Evolutionary conservation across 2,797 vertebrate species (phyloP), one percentile per base, ranked within the genome.

Genomic region (Emys orbicularis): DNA sequence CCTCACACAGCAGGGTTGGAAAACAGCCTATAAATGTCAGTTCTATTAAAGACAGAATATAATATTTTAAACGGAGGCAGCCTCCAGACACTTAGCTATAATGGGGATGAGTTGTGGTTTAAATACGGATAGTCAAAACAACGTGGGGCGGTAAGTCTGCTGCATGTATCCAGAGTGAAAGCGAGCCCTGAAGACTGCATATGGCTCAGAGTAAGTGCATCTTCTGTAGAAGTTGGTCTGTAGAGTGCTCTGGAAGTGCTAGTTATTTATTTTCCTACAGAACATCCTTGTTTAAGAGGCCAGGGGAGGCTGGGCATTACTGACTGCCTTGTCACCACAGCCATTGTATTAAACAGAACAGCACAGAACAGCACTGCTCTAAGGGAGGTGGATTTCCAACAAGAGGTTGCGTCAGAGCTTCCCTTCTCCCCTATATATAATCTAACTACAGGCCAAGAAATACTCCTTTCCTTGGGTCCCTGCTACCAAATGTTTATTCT

Each of bases 401-500:
- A 88, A 41, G 23, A 89, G 13, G 29, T 47, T 86, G 19, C n/a
- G 82, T 87, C 93, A 95, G 84, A 94, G 81, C 86, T 90, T 86
- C 54, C 82, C 80, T 95, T 84, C 57, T 89, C 91, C n/a, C 9
- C 89, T 88, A 34, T 16, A 87, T 4, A 0, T 8, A 89, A 25
- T 41, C 84, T 84, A 90, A 91, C 80, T 57, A 13, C 0, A 8
- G 50, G 81, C 90, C 87, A 97, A 96, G 91, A 93, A 93, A 90
- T 74, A 95, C 72, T 94, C 21, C 92, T 93, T 72, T 59, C 16
- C 82, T 72, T 72, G 83, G 88, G 92, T 88, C 80, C 74, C 4
- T 91, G 65, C 31, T 89, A 93, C 88, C 83, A 96, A 97, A 96
- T 84, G 94, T 96, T 97, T 96, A 95, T 89, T 96, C 95, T 89